A percentile compares a stretch with the other conserved stretches of the same genome.
phyloP scores from a whole-genome alignment of 2,113 vertebrate species.

The Heliornis fulica region DNA sequence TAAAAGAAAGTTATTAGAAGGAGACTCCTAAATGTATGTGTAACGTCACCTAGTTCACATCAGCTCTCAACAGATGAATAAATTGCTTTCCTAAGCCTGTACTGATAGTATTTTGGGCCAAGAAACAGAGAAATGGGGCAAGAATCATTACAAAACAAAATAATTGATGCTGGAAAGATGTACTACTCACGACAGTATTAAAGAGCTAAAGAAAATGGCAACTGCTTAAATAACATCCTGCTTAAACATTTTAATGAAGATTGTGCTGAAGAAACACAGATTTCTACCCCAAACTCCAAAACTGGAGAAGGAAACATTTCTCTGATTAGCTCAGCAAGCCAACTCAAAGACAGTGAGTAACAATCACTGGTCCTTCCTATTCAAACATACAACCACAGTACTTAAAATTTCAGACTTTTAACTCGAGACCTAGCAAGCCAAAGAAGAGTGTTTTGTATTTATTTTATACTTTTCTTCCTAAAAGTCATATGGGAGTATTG shows the following conservation, averaged over 20 bases:
- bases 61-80: neutral
- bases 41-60: neutral
- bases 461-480: neutral
- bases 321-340: neutral
- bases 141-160: neutral
- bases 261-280: neutral
- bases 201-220: neutral
- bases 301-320: neutral
- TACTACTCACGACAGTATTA: neutral
- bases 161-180: neutral
- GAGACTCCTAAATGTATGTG: neutral
- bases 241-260: neutral
- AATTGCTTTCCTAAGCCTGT: neutral
- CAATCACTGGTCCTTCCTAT: neutral
- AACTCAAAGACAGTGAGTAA: neutral
- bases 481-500: neutral
- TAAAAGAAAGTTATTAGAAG: neutral
- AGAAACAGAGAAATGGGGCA: neutral
- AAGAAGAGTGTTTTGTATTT: neutral
- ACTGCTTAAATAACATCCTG: neutral
- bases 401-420: neutral
- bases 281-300: neutral
- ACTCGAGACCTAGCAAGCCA: neutral
- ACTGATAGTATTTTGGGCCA: neutral
- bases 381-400: neutral